Percentiles rank a stretch among this genome's conserved stretches.
Evolutionary conservation across 2,888 invertebrate genomes (phyloP).

Genomic region (Pardosa pseudoannulata): DNA sequence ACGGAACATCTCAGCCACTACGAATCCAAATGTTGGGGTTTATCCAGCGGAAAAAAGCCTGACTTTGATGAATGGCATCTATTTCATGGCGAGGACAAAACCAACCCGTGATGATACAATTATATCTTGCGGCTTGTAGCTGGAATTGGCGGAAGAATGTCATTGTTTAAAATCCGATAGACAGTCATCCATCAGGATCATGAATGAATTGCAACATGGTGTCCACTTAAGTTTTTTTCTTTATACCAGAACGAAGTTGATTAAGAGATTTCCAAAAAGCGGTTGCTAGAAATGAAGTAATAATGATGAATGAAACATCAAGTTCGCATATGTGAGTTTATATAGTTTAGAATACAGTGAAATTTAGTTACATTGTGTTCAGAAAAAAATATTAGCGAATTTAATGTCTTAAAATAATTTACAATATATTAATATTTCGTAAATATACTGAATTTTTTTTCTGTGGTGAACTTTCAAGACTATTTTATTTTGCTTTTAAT

Average conservation of each 20-base stretch:
- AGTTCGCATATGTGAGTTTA: too few species aligned
- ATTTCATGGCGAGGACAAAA: constrained; percentile 6
- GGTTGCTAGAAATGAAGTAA: neutral
- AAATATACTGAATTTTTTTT: too few species aligned
- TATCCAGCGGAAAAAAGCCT: constrained; percentile 4
- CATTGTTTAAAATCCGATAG: constrained; percentile 25
- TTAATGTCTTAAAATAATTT: too few species aligned
- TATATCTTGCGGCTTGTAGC: neutral
- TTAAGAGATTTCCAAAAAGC: neutral
- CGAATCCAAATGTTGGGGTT: neutral
- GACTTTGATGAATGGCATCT: constrained; percentile 20
- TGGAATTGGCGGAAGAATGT: constrained; percentile 15
- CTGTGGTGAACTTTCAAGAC: too few species aligned
- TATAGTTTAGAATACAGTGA: too few species aligned
- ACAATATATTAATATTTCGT: too few species aligned
- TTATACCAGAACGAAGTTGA: neutral
- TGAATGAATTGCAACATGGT: constrained; percentile 15
- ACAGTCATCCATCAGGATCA: constrained; percentile 24
- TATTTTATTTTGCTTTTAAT: too few species aligned
- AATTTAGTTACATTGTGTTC: too few species aligned
- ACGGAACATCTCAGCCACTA: neutral
- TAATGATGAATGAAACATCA: neutral
- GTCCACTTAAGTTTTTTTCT: neutral
- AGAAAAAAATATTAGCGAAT: too few species aligned
- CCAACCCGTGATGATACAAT: constrained; percentile 3